Percentiles rank a stretch among this genome's conserved stretches.
Evolutionary conservation across 2,113 vertebrate species (phyloP).

Genomic region (Entosphenus tridentatus): DNA sequence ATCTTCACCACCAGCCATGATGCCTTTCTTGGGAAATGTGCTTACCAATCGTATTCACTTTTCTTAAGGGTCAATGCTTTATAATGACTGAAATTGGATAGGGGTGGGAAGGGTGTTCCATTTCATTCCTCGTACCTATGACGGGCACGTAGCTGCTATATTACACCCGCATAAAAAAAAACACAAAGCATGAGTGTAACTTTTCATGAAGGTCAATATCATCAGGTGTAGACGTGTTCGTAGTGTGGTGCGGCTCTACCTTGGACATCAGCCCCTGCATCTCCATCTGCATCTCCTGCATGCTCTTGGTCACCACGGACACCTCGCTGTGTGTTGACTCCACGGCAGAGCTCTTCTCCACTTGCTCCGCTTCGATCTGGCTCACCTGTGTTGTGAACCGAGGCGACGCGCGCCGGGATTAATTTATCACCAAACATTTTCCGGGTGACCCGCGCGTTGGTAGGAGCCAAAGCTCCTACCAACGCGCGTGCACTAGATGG

Average conservation of each 20-base stretch:
- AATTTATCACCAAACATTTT: too few species aligned
- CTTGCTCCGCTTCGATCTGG: too few species aligned
- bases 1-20: too few species aligned
- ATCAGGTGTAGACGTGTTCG: neutral
- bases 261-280: neutral
- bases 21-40: too few species aligned
- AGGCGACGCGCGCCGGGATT: too few species aligned
- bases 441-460: too few species aligned
- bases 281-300: slow-evolving; percentile 6
- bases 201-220: neutral
- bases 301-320: neutral
- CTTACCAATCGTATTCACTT: too few species aligned
- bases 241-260: neutral
- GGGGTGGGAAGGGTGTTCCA: neutral
- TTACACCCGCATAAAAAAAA: neutral
- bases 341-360: neutral
- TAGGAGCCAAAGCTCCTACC: too few species aligned
- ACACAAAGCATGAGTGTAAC: neutral
- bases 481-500: too few species aligned
- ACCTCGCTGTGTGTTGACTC: neutral
- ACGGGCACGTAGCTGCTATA: neutral
- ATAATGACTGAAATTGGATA: neutral
- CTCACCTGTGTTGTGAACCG: too few species aligned
- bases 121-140: neutral
- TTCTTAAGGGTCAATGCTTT: too few species aligned